Evolutionary conservation across 2,888 invertebrate species (phyloP).

Genomic region (Apodemia duryi): DNA sequence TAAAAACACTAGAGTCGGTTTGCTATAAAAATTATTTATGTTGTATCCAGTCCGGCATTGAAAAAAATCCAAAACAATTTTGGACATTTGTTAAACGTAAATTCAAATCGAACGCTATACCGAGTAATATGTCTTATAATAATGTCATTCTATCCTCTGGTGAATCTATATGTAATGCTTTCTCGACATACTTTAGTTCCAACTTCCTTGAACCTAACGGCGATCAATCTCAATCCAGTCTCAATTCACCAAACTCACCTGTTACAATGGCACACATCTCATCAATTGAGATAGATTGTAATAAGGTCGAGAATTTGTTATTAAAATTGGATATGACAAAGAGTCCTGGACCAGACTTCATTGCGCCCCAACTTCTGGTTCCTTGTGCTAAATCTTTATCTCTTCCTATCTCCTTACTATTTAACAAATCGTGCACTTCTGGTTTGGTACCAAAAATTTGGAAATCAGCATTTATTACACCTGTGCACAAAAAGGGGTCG

Average conservation of each 20-base stretch:
- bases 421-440: neutral
- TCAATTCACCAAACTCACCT: neutral
- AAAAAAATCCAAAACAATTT: neutral
- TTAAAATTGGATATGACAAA: neutral
- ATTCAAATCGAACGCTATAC: neutral
- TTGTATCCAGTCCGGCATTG: too few species aligned
- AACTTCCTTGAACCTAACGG: neutral
- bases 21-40: too few species aligned
- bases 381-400: neutral
- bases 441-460: neutral
- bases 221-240: too few species aligned
- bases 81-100: slow-evolving; percentile 1
- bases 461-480: neutral
- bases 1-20: too few species aligned
- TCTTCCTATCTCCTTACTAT: neutral
- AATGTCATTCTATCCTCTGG: neutral
- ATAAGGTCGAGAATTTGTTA: neutral
- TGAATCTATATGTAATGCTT: neutral
- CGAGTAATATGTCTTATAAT: neutral
- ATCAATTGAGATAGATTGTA: neutral
- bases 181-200: neutral
- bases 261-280: neutral
- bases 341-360: neutral
- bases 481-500: neutral
- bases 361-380: slow-evolving; percentile 2